These are phyloP conservation scores for Xenopus petersii DNA, from an alignment of 2,797 vertebrate genomes.

Conservation along the genomic window DNA sequence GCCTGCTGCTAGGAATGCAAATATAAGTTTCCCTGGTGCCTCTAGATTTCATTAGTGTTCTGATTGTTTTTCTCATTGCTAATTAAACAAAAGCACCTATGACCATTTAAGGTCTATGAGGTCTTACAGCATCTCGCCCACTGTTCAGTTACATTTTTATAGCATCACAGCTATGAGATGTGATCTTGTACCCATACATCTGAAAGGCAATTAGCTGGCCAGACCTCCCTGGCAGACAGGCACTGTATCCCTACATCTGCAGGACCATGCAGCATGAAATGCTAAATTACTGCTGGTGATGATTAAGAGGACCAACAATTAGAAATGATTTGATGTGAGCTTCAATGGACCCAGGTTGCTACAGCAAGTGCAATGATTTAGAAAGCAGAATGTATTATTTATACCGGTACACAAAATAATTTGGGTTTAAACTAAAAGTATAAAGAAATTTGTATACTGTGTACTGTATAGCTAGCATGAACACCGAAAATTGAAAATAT, in stretches of 20 bases:
- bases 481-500: too few relatives aligned
- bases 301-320: conserved; percentile 15
- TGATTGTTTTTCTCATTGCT: conserved; percentile 36
- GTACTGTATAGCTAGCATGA: too few relatives aligned
- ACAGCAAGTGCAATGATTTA: conserved; percentile 26
- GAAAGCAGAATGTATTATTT: conserved; percentile 1
- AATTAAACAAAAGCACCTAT: conserved; percentile 40
- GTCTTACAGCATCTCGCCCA: conserved; percentile 34
- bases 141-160: conserved; percentile 30
- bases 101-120: conserved; percentile 30
- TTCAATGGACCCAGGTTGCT: conserved; percentile 18
- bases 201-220: conserved; percentile 40
- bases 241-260: conserved; percentile 11
- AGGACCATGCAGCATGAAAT: conserved; percentile 2
- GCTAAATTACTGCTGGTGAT: background rate
- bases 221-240: conserved; percentile 19
- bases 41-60: conserved; percentile 43
- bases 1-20: conserved; percentile 33
- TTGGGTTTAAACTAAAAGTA: too few relatives aligned
- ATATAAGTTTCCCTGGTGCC: conserved; percentile 29
- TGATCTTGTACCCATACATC: background rate
- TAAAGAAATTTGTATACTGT: too few relatives aligned
- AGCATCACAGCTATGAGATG: conserved; percentile 30
- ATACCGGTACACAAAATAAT: too few relatives aligned
- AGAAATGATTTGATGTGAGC: conserved; percentile 3